Evolutionary conservation across 30 jellyfish, hydroid and myxozoan species (phyloP).

Genomic region (Hydractinia symbiolongicarpus): DNA sequence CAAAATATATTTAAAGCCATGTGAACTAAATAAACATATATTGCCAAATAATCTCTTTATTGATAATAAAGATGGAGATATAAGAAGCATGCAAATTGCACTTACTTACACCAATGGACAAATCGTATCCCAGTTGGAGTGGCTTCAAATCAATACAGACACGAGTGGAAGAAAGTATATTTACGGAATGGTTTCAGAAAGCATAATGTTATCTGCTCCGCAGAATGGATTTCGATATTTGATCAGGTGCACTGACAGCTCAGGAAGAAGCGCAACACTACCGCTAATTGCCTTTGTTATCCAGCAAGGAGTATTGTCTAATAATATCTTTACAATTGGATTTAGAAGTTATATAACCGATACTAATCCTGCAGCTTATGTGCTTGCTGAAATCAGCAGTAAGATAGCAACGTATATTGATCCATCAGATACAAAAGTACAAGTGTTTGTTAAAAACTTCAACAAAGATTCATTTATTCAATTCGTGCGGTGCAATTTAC

Average conservation of each 20-base stretch:
- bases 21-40: conserved; percentile 33
- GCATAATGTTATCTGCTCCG: conserved; percentile 46
- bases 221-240: conserved; percentile 34
- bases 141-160: conserved; percentile 59
- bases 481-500: conserved; percentile 50
- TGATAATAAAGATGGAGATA: conserved; percentile 77
- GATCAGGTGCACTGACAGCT: conserved; percentile 68
- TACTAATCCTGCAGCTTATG: conserved; percentile 36
- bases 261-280: conserved; percentile 75
- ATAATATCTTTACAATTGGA: conserved; percentile 45
- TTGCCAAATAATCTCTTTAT: conserved; percentile 39
- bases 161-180: conserved; percentile 33
- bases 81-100: conserved; percentile 47
- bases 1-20: conserved; percentile 40
- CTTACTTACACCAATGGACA: conserved; percentile 60
- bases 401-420: conserved; percentile 1
- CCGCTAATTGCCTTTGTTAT: conserved; percentile 31
- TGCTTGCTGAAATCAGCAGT: neutral
- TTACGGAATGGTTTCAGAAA: conserved; percentile 75
- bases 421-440: neutral
- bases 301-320: conserved; percentile 24
- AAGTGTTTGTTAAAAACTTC: conserved; percentile 27
- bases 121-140: conserved; percentile 45
- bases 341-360: conserved; percentile 27
- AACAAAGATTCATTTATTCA: conserved; percentile 32